These are phyloP conservation scores for Porphyrio hochstetteri DNA, from an alignment of 2,113 vertebrate genomes.

Conservation along the genomic window DNA sequence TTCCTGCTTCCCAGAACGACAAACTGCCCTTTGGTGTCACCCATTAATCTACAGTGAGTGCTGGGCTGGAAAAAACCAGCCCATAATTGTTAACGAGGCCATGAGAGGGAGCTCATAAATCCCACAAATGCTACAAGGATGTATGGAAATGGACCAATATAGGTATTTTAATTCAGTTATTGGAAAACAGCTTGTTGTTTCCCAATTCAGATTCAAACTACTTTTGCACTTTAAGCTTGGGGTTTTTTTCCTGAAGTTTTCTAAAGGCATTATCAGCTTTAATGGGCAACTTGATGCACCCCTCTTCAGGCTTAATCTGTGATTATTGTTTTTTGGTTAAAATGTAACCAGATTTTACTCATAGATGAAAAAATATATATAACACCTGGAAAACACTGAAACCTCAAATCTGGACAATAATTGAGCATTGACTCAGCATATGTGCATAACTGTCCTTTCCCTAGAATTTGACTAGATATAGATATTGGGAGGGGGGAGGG, in stretches of 20 bases:
- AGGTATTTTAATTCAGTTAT: background rate
- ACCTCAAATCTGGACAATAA: background rate
- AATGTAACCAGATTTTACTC: background rate
- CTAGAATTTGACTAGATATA: background rate
- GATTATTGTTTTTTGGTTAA: background rate
- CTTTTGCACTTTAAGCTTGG: background rate
- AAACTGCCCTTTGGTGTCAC: background rate
- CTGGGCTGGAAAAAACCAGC: background rate
- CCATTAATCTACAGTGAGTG: background rate
- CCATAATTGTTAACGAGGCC: background rate
- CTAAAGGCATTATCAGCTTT: background rate
- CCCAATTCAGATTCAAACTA: background rate
- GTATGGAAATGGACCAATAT: fast-evolving
- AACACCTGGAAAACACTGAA: background rate
- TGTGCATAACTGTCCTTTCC: background rate
- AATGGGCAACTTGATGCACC: background rate
- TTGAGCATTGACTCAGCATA: background rate
- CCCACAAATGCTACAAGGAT: background rate
- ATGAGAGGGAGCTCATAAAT: conserved; percentile 43
- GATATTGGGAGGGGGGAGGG: fast-evolving
- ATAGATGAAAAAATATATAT: background rate
- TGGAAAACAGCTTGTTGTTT: background rate
- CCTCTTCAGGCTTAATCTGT: fast-evolving
- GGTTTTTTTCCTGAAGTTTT: background rate
- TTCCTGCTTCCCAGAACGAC: background rate